A percentile compares a stretch with the other conserved stretches of the same genome.
Evolutionary conservation across 2,888 invertebrate genomes (phyloP).

Genomic region (Hydrotaea cyrtoneurina): DNA sequence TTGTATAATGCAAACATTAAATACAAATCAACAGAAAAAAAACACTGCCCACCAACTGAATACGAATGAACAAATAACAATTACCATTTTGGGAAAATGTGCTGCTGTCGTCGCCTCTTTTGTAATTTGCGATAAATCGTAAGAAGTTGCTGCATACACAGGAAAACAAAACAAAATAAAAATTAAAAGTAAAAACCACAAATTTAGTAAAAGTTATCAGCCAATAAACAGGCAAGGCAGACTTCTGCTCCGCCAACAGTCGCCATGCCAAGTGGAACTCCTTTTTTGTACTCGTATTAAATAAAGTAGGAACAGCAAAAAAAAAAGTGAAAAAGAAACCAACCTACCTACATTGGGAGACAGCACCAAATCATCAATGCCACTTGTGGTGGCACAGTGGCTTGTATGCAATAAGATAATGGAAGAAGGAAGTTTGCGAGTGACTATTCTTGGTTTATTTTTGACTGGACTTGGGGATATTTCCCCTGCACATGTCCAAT

Average conservation of each 20-base stretch:
- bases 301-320: neutral
- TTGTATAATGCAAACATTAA: neutral
- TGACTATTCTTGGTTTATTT: no score
- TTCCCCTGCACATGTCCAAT: no score
- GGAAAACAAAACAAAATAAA: neutral
- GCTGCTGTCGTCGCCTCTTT: neutral
- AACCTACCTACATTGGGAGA: constrained; percentile 36
- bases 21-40: neutral
- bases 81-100: constrained; percentile 13
- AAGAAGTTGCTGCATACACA: no score
- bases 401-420: neutral
- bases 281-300: constrained; percentile 46
- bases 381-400: constrained; percentile 39
- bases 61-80: neutral
- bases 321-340: constrained; percentile 46
- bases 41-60: neutral
- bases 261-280: constrained; percentile 31
- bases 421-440: no score
- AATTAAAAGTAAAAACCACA: constrained; percentile 54
- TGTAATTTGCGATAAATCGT: constrained; percentile 14
- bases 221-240: neutral
- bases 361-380: neutral
- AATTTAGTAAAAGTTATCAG: constrained; percentile 60
- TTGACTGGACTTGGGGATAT: no score
- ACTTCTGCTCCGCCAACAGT: neutral